Conservation (phyloP, 2,797 vertebrate genomes). For the Furcifer pardalis region DNA sequence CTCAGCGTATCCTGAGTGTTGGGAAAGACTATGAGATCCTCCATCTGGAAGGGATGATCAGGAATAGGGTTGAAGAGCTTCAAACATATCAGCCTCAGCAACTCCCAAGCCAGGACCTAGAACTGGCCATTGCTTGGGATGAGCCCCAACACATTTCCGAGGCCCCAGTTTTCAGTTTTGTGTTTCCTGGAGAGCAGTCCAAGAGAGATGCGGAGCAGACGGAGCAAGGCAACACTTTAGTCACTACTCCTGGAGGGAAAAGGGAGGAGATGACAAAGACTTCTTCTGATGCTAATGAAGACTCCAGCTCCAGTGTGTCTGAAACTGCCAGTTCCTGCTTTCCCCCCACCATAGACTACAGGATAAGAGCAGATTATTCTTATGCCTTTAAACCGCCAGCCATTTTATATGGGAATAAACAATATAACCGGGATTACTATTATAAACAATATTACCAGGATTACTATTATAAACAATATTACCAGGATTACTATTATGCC, state of each 20-base stretch:
- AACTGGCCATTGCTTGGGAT: conserved; percentile 32
- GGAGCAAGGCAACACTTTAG: background rate
- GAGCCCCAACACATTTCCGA: background rate
- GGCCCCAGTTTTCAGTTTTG: conserved; percentile 11
- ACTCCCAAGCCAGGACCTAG: conserved; percentile 20
- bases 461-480: too few relatives aligned
- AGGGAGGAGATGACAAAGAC: background rate
- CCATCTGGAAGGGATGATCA: conserved; percentile 45
- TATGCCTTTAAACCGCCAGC: background rate
- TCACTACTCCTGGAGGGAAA: background rate
- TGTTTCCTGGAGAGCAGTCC: background rate
- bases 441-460: too few relatives aligned
- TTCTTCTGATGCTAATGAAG: background rate
- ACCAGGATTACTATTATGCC: conserved; percentile 18
- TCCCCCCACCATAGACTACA: background rate
- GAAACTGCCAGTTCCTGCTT: background rate
- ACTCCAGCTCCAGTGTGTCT: background rate
- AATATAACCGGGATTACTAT: conserved; percentile 31
- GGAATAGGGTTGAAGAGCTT: conserved; percentile 40
- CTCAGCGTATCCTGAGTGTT: conserved; percentile 33
- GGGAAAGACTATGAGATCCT: conserved; percentile 51
- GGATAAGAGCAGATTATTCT: background rate
- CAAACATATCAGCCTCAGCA: conserved; percentile 1
- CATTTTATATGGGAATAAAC: background rate
- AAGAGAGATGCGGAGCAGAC: background rate